phyloP scores from a whole-genome alignment of 2,113 vertebrate species.

The Tupaia tana region DNA sequence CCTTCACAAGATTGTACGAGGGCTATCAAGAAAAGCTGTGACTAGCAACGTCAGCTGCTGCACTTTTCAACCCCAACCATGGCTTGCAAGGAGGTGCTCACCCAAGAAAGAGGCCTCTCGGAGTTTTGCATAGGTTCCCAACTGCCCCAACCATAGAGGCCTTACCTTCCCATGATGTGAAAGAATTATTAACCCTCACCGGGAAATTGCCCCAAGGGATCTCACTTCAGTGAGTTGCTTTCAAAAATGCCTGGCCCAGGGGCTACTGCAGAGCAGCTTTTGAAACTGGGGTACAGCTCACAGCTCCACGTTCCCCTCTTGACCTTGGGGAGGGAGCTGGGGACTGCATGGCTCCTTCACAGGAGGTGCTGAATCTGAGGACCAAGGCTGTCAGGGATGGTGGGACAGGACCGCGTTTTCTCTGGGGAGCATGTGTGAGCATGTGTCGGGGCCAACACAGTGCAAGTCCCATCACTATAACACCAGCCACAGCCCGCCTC shows the following conservation, averaged over 20 bases:
- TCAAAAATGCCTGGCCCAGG: fast-evolving
- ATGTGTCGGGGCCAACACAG: fast-evolving
- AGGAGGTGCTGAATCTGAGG: background rate
- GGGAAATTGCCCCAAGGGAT: fast-evolving
- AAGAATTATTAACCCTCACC: background rate
- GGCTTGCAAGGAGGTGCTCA: background rate
- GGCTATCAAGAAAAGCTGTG: too few species aligned
- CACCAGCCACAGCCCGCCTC: too few species aligned
- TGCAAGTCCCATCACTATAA: fast-evolving
- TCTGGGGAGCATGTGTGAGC: background rate
- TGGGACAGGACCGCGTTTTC: background rate
- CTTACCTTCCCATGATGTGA: background rate
- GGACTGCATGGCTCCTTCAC: background rate
- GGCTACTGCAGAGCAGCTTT: background rate
- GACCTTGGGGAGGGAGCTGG: background rate
- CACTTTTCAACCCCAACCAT: too few species aligned
- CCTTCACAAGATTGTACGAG: too few species aligned
- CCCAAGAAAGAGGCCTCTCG: background rate
- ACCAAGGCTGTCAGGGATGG: fast-evolving
- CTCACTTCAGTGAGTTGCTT: background rate
- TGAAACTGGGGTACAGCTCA: background rate
- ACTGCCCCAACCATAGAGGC: background rate
- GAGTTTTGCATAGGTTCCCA: background rate
- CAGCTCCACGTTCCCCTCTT: background rate
- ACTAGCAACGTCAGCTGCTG: too few species aligned